Evolutionary conservation across 2,797 vertebrate genomes (phyloP).

Genomic region (Onychomys arenicola): DNA sequence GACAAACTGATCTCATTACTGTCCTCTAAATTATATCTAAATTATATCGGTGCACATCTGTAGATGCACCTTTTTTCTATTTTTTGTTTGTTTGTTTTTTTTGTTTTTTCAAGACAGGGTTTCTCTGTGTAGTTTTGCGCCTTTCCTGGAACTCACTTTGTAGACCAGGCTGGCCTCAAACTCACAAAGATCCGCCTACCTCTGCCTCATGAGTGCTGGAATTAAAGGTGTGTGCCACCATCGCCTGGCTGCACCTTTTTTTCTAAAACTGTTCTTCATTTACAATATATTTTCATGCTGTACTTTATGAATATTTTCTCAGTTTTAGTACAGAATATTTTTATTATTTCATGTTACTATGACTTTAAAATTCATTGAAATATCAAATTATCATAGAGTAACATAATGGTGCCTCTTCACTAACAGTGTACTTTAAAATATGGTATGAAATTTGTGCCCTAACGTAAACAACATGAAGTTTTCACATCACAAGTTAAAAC

Average conservation of each 20-base stretch:
- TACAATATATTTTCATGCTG: background rate
- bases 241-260: too few relatives aligned
- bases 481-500: background rate
- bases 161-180: too few relatives aligned
- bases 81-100: too few relatives aligned
- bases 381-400: background rate
- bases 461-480: background rate
- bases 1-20: background rate
- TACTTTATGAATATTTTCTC: background rate
- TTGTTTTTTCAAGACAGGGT: too few relatives aligned
- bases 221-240: too few relatives aligned
- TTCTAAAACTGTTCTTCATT: background rate
- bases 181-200: too few relatives aligned
- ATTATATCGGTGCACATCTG: background rate
- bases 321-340: background rate
- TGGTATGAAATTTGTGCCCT: background rate
- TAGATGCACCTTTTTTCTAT: background rate
- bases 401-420: background rate
- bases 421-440: background rate
- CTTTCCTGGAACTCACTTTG: too few relatives aligned
- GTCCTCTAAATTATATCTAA: background rate
- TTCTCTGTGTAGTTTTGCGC: too few relatives aligned
- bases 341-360: background rate
- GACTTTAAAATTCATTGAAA: background rate
- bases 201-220: too few relatives aligned